Evolutionary conservation across 1,140 invertebrate species (phyloP).

Genomic region (Carcinoscorpius rotundicauda): DNA sequence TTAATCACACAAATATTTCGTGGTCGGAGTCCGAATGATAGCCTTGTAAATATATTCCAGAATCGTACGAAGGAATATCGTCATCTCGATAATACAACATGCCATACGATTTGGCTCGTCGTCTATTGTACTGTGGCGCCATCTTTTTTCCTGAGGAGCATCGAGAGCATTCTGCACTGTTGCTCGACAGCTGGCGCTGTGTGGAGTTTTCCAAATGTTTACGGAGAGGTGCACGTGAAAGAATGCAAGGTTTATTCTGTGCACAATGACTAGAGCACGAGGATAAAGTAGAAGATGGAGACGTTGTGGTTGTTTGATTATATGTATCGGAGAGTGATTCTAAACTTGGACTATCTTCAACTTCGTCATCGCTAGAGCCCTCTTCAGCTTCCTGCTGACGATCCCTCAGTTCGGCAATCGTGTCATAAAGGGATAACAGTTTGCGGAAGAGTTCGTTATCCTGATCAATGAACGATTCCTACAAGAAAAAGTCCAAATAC

Average conservation of each 20-base stretch:
- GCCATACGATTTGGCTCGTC: constrained; percentile 12
- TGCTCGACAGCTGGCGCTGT: neutral
- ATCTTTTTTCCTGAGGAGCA: constrained; percentile 9
- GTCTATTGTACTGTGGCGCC: constrained; percentile 10
- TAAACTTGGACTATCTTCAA: constrained; percentile 13
- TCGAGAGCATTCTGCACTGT: constrained; percentile 14
- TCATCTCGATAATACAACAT: constrained; percentile 16
- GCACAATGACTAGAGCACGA: constrained; percentile 16
- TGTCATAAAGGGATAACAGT: constrained; percentile 26
- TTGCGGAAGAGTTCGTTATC: constrained; percentile 29
- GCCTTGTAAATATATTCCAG: constrained; percentile 18
- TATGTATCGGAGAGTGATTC: constrained; percentile 17
- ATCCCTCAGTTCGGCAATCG: constrained; percentile 25
- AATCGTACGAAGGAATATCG: constrained; percentile 20
- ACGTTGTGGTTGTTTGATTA: constrained; percentile 7
- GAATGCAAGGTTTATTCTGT: neutral
- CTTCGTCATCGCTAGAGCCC: constrained; percentile 6
- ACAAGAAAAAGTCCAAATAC: constrained; percentile 6
- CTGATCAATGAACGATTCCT: constrained; percentile 28
- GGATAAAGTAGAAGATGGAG: constrained; percentile 16
- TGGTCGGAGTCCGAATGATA: constrained; percentile 20
- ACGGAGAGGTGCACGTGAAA: neutral
- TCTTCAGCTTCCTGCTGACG: constrained; percentile 8
- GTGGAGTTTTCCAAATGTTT: neutral
- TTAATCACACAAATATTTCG: constrained; percentile 17